Evolutionary conservation across 1,140 invertebrate species (phyloP).

Genomic region (Daktulosphaira vitifoliae): DNA sequence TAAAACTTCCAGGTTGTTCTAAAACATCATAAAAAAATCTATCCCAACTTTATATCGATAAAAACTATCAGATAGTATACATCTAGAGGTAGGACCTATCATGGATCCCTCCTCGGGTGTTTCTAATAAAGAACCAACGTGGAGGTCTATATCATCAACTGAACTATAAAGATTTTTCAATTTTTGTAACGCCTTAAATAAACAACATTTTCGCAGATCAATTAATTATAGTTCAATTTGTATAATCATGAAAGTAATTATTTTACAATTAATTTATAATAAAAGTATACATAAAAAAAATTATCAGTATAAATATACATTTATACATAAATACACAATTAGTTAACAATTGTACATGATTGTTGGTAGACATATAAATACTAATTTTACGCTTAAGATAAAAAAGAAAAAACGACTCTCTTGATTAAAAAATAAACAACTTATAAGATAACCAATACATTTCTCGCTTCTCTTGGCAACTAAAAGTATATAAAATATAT

Average conservation of each 20-base stretch:
- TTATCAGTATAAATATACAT: no score
- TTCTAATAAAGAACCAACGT: slow-evolving; percentile 88
- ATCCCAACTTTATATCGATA: slow-evolving; percentile 82
- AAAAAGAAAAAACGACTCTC: no score
- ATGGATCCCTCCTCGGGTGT: slow-evolving; percentile 72
- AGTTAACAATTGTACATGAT: no score
- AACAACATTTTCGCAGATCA: not conserved
- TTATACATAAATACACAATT: no score
- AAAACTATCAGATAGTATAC: slow-evolving; percentile 92
- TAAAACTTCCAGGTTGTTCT: slow-evolving; percentile 73
- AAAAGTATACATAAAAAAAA: no score
- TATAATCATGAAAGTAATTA: not conserved
- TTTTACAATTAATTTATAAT: no score
- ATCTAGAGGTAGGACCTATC: slow-evolving; percentile 90
- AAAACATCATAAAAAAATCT: slow-evolving; percentile 65
- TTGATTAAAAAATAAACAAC: no score
- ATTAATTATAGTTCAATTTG: not conserved
- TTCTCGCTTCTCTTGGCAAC: no score
- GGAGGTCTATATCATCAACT: slow-evolving; percentile 75
- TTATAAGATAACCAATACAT: no score
- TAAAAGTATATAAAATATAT: no score
- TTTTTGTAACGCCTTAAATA: slow-evolving; percentile 44
- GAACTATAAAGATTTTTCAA: slow-evolving; percentile 50
- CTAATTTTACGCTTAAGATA: no score
- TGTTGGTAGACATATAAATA: no score